Conservation (phyloP, 2,888 invertebrate species). For the Chironomus riparius region DNA sequence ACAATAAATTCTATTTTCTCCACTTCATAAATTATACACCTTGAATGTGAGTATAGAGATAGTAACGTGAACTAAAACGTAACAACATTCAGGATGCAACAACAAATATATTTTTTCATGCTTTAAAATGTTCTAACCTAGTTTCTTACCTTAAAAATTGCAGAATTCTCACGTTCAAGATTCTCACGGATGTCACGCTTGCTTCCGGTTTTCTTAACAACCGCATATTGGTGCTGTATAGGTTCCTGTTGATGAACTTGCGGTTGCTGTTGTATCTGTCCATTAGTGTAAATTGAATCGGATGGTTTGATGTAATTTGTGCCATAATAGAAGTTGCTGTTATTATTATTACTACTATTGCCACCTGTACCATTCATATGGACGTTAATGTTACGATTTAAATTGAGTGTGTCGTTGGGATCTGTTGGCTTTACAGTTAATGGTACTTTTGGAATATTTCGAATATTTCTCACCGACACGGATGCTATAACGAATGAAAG, state of each 20-base stretch:
- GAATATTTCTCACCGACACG: slow-evolving; percentile 51
- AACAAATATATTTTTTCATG: too few species aligned
- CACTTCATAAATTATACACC: neutral
- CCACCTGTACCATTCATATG: slow-evolving; percentile 1
- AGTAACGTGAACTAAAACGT: neutral
- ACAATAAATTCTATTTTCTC: too few species aligned
- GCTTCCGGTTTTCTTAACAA: slow-evolving; percentile 22
- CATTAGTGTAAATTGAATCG: slow-evolving; percentile 22
- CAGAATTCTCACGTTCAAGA: slow-evolving; percentile 23
- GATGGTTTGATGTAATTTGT: slow-evolving; percentile 2
- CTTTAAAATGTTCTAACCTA: too few species aligned
- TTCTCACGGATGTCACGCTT: slow-evolving; percentile 25
- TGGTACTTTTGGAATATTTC: slow-evolving; percentile 41
- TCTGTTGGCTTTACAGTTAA: slow-evolving; percentile 40
- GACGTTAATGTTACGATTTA: too few species aligned
- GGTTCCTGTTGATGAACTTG: neutral
- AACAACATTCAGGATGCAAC: neutral
- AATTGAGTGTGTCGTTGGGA: slow-evolving; percentile 30
- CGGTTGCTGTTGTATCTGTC: slow-evolving; percentile 13
- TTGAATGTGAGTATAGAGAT: slow-evolving; percentile 1
- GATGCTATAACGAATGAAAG: slow-evolving; percentile 50
- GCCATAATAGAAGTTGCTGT: neutral
- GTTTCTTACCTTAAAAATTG: slow-evolving; percentile 24
- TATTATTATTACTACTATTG: neutral
- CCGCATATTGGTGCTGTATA: slow-evolving; percentile 22